Conservation (phyloP, 2,113 vertebrate species). For the Pyrgilauda ruficollis region DNA sequence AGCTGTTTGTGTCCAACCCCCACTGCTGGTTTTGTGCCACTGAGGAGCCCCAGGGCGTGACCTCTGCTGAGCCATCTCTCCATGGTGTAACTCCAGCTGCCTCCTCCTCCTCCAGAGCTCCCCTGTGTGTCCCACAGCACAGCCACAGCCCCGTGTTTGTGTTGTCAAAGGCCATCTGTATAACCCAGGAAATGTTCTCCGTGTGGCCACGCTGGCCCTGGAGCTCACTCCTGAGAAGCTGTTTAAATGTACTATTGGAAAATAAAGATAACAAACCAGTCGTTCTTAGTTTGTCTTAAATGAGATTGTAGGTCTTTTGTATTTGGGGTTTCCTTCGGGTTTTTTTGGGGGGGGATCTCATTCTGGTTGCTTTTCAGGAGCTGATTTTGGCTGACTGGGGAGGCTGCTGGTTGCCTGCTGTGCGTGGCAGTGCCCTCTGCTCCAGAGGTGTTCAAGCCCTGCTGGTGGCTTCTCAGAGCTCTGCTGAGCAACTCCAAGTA, state of each 20-base stretch:
- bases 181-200: slow-evolving; percentile 7
- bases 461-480: not conserved
- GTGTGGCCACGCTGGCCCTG: not conserved
- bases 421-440: not conserved
- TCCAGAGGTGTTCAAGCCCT: not conserved
- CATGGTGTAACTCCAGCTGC: not conserved
- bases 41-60: not conserved
- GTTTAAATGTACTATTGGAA: slow-evolving; percentile 59
- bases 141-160: not conserved
- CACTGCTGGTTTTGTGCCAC: not conserved
- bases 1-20: not conserved
- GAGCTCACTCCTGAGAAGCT: slow-evolving; percentile 22
- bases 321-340: not conserved
- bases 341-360: not conserved
- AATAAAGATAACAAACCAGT: slow-evolving; percentile 41
- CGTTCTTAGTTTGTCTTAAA: slow-evolving; percentile 20
- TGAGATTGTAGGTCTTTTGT: not conserved
- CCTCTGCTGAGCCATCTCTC: not conserved
- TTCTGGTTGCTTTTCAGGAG: not conserved
- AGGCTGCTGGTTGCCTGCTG: not conserved
- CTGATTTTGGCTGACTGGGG: not conserved
- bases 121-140: not conserved
- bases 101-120: not conserved
- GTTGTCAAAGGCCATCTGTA: not conserved
- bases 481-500: fast-evolving